Percentiles rank a stretch among this genome's conserved stretches.
Evolutionary conservation across 2,113 vertebrate genomes (phyloP).

Genomic region (Ctenomys sociabilis): DNA sequence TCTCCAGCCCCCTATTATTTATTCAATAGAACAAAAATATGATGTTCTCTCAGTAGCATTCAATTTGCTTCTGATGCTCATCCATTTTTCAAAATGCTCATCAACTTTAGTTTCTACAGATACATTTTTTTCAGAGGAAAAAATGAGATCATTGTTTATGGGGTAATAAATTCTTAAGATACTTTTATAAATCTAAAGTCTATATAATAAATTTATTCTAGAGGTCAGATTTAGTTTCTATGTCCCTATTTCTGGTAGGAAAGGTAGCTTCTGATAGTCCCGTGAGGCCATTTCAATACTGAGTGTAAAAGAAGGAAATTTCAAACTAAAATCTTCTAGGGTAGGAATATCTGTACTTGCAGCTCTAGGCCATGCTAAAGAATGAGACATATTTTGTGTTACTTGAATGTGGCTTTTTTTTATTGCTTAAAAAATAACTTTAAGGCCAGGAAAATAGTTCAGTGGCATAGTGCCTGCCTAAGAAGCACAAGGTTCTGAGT

Average conservation of each 20-base stretch:
- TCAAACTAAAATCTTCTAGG: not conserved
- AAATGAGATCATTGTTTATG: not conserved
- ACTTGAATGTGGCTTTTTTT: not conserved
- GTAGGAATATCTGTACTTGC: not conserved
- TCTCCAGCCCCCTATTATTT: not conserved
- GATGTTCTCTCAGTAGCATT: not conserved
- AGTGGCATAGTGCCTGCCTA: too few species aligned
- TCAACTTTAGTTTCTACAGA: slow-evolving; percentile 48
- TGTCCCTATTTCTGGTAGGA: not conserved
- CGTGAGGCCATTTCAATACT: not conserved
- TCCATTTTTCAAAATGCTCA: not conserved
- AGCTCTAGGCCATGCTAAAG: not conserved
- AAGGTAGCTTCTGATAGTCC: not conserved
- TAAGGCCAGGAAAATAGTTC: too few species aligned
- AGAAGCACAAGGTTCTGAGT: too few species aligned
- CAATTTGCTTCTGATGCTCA: slow-evolving; percentile 3
- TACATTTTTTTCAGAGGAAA: not conserved
- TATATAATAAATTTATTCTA: slow-evolving; percentile 23
- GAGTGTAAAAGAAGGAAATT: not conserved
- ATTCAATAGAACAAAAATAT: not conserved
- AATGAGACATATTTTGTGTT: not conserved
- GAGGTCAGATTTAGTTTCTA: not conserved
- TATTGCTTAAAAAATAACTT: not conserved
- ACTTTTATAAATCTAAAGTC: not conserved
- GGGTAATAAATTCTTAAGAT: not conserved